Percentiles rank a stretch among this genome's conserved stretches.
phyloP scores from a whole-genome alignment of 2,888 invertebrate genomes.

The Melieria omissa region DNA sequence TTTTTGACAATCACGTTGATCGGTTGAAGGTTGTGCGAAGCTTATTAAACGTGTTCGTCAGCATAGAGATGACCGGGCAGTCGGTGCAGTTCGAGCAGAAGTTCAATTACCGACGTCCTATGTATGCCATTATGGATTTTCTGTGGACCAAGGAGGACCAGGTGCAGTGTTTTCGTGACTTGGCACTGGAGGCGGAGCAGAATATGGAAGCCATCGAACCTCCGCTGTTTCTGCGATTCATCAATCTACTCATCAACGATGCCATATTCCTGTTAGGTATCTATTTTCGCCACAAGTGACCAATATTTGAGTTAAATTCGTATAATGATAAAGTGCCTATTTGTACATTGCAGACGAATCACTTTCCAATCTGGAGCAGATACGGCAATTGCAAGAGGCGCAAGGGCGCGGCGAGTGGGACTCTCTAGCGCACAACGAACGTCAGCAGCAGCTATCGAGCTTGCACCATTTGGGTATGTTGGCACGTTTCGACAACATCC shows the following conservation, averaged over 20 bases:
- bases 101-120: constrained; percentile 94
- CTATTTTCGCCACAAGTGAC: constrained; percentile 14
- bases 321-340: not conserved
- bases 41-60: constrained; percentile 92
- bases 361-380: constrained; percentile 86
- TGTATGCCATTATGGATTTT: constrained; percentile 94
- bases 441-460: constrained; percentile 78
- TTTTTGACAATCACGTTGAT: constrained; percentile 83
- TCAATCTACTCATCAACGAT: constrained; percentile 97
- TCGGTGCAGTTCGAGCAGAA: constrained; percentile 96
- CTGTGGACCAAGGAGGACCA: constrained; percentile 88
- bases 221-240: constrained; percentile 92
- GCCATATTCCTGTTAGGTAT: constrained; percentile 88
- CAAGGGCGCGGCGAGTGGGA: constrained; percentile 81
- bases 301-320: constrained; percentile 2
- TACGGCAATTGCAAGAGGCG: constrained; percentile 82
- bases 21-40: constrained; percentile 80
- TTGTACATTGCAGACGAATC: constrained; percentile 75
- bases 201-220: constrained; percentile 92
- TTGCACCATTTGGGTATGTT: constrained; percentile 81
- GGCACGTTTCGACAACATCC: constrained; percentile 90
- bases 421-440: constrained; percentile 75
- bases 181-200: constrained; percentile 83
- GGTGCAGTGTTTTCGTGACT: constrained; percentile 76
- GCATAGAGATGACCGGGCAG: constrained; percentile 97